Evolutionary conservation across 92 coral and sea anemone genomes (phyloP).

Genomic region (Galaxea fascicularis): DNA sequence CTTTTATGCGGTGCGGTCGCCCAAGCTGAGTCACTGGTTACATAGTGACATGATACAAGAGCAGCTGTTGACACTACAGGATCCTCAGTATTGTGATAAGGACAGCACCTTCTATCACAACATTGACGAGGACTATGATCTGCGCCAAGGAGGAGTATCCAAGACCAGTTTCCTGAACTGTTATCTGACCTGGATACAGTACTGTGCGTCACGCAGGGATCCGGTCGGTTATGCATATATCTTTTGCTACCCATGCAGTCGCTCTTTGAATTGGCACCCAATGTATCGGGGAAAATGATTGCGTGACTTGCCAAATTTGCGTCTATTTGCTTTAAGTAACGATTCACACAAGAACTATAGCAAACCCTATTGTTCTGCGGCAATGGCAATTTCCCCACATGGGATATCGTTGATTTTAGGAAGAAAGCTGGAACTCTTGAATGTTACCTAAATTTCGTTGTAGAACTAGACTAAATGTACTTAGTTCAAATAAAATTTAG

Average conservation of each 20-base stretch:
- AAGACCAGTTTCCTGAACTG: slow-evolving; percentile 81
- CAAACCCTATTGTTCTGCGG: too few relatives aligned
- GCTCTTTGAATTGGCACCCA: not conserved
- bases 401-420: too few relatives aligned
- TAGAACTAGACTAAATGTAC: too few relatives aligned
- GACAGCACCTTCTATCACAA: slow-evolving; percentile 95
- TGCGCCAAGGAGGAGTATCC: slow-evolving; percentile 90
- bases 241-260: not conserved
- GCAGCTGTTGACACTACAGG: slow-evolving; percentile 71
- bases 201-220: slow-evolving; percentile 86
- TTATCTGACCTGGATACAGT: slow-evolving; percentile 93
- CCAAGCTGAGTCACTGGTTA: slow-evolving; percentile 91
- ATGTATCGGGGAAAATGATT: not conserved
- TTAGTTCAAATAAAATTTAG: too few relatives aligned
- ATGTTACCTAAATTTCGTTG: too few relatives aligned
- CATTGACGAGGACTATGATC: slow-evolving; percentile 97
- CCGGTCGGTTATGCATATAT: slow-evolving; percentile 63
- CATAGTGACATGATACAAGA: slow-evolving; percentile 67
- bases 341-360: too few relatives aligned
- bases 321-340: not conserved
- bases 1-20: slow-evolving; percentile 87
- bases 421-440: too few relatives aligned
- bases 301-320: not conserved
- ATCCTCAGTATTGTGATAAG: slow-evolving; percentile 76
- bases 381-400: too few relatives aligned